Percentiles rank a stretch among this genome's conserved stretches.
Conservation (phyloP, 2,797 vertebrate species). For the Notamacropus eugenii region DNA sequence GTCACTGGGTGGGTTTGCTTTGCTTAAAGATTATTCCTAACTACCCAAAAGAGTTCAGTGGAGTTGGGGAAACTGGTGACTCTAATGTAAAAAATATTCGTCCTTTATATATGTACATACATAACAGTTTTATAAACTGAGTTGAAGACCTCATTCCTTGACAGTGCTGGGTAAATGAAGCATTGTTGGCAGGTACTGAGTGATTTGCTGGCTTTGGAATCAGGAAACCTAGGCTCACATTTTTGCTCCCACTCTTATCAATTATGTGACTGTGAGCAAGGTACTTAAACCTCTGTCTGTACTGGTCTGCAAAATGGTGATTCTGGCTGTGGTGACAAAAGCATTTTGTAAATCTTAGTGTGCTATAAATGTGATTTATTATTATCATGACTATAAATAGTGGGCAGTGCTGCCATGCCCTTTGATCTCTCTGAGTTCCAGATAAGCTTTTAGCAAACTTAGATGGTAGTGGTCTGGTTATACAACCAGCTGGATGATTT, state of each 20-base stretch:
- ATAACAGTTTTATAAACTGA: not conserved
- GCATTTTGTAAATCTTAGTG: not conserved
- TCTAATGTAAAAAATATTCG: not conserved
- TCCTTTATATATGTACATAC: no score
- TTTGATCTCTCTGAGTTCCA: constrained; percentile 7
- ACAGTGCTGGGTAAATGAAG: not conserved
- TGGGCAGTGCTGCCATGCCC: not conserved
- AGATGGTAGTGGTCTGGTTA: constrained; percentile 28
- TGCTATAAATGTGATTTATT: not conserved
- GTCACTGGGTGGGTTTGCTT: not conserved
- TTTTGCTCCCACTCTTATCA: not conserved
- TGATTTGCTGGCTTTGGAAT: not conserved
- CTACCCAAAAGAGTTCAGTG: not conserved
- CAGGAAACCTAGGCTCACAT: not conserved
- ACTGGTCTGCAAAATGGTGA: not conserved
- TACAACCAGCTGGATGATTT: constrained; percentile 28
- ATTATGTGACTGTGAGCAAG: not conserved
- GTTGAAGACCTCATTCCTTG: not conserved
- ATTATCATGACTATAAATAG: constrained; percentile 14
- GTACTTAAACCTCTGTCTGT: not conserved
- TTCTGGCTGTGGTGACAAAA: not conserved
- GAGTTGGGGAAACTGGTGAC: not conserved
- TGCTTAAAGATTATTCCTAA: not conserved
- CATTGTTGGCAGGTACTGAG: not conserved
- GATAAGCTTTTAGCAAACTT: constrained; percentile 30